Evolutionary conservation across 2,113 vertebrate species (phyloP), one percentile per base, ranked within the genome.

Genomic region (Tragulus kanchil): DNA sequence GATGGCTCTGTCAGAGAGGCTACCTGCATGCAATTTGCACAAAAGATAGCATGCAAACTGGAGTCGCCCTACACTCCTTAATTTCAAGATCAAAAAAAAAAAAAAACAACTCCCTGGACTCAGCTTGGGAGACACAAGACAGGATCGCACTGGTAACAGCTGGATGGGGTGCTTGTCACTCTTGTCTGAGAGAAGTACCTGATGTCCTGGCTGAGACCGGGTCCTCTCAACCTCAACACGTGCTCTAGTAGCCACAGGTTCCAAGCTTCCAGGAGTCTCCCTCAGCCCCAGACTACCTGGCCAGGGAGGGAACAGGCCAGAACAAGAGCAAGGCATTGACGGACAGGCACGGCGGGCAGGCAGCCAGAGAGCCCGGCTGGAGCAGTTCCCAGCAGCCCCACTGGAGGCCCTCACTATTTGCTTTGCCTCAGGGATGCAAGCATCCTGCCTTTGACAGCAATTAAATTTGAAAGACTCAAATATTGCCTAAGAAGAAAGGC

Each of bases 381-480:
- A 48, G 54, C 52, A 52, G 26, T 9, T 54, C 25, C 16, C 31
- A 94, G 52, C 9, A 45, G 78, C 94, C 95, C 97, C 64, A 23
- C 52, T 25, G 88, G 73, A 98, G 98, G 96, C 97, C 90, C 92
- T 98, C 69, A 17, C 95, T 98, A 86, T 98, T 98, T 98, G 97
- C 96, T 98, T 98, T 97, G 97, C 90, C 77, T 97, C 28, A 0
- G 96, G 69, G 88, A 92, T 90, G 90, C 95, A 90, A 96, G 94
- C 97, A 93, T 98, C 97, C 98, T 98, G 98, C 97, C 98, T 99
- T 94, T 98, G 98, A 98, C 97, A 98, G 98, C 98, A 99, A 99
- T 98, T 98, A 98, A 97, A 98, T 97, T 90, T 96, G 98, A 98
- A 97, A 98, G 97, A 98, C 95, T 96, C 98, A 98, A 99, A 99